Conservation (phyloP, 2,888 invertebrate species). For the Chymomyza amoena region DNA sequence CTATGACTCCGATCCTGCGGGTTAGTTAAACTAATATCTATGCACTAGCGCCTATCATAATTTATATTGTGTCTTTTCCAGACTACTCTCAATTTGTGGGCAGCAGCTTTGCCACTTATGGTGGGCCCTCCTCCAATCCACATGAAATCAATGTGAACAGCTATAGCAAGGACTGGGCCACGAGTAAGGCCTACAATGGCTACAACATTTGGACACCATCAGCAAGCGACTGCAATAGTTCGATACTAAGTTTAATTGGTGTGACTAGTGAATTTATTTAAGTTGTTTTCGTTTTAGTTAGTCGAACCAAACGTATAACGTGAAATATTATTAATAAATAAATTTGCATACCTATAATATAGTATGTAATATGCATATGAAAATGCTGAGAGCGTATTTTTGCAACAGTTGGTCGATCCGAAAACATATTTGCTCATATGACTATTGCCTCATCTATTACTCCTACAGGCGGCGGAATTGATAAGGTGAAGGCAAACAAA, state of each 20-base stretch:
- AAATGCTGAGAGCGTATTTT: slow-evolving; percentile 29
- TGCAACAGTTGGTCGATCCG: slow-evolving; percentile 36
- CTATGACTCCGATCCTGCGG: slow-evolving; percentile 75
- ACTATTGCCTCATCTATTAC: not conserved
- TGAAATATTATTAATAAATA: slow-evolving; percentile 15
- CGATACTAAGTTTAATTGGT: slow-evolving; percentile 29
- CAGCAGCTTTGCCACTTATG: slow-evolving; percentile 65
- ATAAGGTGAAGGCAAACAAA: slow-evolving; percentile 1
- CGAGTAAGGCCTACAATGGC: slow-evolving; percentile 74
- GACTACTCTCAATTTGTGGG: slow-evolving; percentile 77
- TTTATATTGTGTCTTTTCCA: slow-evolving; percentile 23
- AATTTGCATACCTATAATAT: slow-evolving; percentile 24
- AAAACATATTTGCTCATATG: not conserved
- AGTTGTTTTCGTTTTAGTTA: slow-evolving; percentile 26
- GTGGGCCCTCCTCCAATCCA: slow-evolving; percentile 59
- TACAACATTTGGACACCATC: slow-evolving; percentile 74
- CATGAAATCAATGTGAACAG: slow-evolving; percentile 67
- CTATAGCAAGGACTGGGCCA: slow-evolving; percentile 75
- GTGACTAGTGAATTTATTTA: slow-evolving; percentile 45
- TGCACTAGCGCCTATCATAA: not conserved
- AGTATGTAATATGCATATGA: not conserved
- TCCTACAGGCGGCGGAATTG: not conserved
- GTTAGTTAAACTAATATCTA: slow-evolving; percentile 34
- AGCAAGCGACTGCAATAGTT: slow-evolving; percentile 68
- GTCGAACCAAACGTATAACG: not conserved